Conservation (phyloP, 2,113 vertebrate genomes). For the Nansenia antarctica region DNA sequence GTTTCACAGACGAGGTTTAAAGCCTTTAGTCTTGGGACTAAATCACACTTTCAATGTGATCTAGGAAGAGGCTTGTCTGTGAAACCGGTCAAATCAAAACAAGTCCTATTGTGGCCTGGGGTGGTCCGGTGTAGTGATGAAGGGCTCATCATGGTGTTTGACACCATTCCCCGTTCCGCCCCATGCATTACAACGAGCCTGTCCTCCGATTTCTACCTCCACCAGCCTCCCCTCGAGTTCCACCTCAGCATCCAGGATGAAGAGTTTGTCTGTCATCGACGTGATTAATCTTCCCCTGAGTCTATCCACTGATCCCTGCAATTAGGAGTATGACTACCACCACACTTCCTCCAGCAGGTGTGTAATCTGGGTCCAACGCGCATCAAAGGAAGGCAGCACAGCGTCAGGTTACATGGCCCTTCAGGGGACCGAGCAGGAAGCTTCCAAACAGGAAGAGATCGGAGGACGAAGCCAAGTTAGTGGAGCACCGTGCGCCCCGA, state of each 20-base stretch:
- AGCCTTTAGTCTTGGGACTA: too few species aligned
- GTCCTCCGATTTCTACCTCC: too few species aligned
- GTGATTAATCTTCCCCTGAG: not conserved
- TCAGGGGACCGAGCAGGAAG: not conserved
- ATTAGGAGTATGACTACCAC: conserved; percentile 13
- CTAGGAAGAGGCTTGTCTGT: not conserved
- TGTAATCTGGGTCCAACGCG: not conserved
- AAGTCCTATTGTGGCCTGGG: not conserved
- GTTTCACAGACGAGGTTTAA: too few species aligned
- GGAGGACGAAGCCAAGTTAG: not conserved
- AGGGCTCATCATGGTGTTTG: not conserved
- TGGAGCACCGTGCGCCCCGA: not conserved
- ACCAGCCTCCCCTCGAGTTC: too few species aligned
- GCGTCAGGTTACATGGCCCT: conserved; percentile 12
- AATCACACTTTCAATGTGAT: too few species aligned
- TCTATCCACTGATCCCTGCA: not conserved
- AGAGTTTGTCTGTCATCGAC: not conserved
- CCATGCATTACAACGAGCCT: too few species aligned
- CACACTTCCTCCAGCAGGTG: not conserved
- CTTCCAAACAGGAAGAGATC: not conserved
- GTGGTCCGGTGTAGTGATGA: not conserved
- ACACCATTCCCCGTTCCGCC: too few species aligned
- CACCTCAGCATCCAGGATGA: not conserved
- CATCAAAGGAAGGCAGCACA: not conserved
- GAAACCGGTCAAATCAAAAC: not conserved